Evolutionary conservation across 2,888 invertebrate species (phyloP), one percentile per base, ranked within the genome.

Genomic region (Conomelus anceps): DNA sequence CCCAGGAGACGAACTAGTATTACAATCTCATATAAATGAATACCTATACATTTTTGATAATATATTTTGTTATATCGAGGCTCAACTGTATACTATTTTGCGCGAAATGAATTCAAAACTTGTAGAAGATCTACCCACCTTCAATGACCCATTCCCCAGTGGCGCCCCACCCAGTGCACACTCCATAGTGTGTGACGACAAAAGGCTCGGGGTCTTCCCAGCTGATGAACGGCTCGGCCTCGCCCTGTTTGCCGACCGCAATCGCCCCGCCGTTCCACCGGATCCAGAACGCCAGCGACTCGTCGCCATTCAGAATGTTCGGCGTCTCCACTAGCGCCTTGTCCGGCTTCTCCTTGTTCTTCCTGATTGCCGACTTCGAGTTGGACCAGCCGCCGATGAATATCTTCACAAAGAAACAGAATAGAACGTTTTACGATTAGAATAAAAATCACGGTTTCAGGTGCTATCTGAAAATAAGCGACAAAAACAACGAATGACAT

Each of bases 311-410:
- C 91, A 98, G 93, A 91, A 97, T 96, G 90, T 94, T 95, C 0
- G 96, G 97, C 0, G 97, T 97, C 29, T 95, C 95, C 6, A 94
- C 94, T 93, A 96, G 95, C 17, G 95, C 95, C 91, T 95, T 96
- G 89, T 97, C 97, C 3, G 97, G 97, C 93, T 97, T 95, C 90
- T 95, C 94, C 92, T 95, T 95, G 94, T 98, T 97, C 92, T 95
- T 96, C 90, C 98, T 96, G 92, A 97, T 97, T 0, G 97, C 96
- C 34, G 97, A 97, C 93, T 97, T 97, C 91, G 95, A 94, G 93
- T 98, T 98, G 23, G 95, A 95, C 98, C 98, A 98, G 29, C 98
- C 98, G 26, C 98, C 98, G 92, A 98, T 95, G 94, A 98, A 97
- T 89, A 98, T 93, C 96, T 96, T n/a, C 92, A 23, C 92, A 92